Base-by-base conservation (phyloP, 2,797 vertebrate species). In the Lacerta viridis region DNA sequence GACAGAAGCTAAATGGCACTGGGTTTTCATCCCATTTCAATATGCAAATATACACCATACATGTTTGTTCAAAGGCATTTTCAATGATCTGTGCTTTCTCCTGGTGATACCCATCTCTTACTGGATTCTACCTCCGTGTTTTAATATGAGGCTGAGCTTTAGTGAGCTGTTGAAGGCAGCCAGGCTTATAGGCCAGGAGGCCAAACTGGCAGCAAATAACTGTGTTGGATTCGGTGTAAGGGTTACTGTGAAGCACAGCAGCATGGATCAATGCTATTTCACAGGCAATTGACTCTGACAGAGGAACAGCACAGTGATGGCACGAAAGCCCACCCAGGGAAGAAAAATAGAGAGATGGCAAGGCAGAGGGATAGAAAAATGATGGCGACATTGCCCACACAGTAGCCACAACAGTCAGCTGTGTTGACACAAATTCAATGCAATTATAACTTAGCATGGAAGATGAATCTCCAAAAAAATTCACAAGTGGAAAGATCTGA, bases 241-340 rank as follows among this genome's bases (percentile, higher is more conserved):
- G 50, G 46, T 69, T 25, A 87, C 6, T 71, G 61, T 71, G 64
- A 83, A 23, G 33, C 64, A 78, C 33, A 78, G 75, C 27, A 78
- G 29, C n/a, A 77, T 72, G 36, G 82, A 72, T 80, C 68, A 72
- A 72, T 84, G 50, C 76, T 84, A 89, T 84, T 89, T 85, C 68
- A 80, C 68, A 85, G 23, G n/a, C 77, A 88, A 88, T 84, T 69
- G 82, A 46, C 66, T 25, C 46, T 71, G 61, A 84, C 66, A 41
- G 3, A 79, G 76, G 36, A 74, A 46, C 27, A 80, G 50, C 75
- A 80, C 27, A 71, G 29, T 15, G 27, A 80, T 71, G 33, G 76
- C 20, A 64, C 75, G 10, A 59, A 43, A 75, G 69, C 27, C 43
- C 23, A 81, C 79, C 74, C 29, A 79, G 1, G 76, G 41, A 27